Evolutionary conservation across 2,797 vertebrate genomes (phyloP).

Genomic region (Coregonus sp.): DNA sequence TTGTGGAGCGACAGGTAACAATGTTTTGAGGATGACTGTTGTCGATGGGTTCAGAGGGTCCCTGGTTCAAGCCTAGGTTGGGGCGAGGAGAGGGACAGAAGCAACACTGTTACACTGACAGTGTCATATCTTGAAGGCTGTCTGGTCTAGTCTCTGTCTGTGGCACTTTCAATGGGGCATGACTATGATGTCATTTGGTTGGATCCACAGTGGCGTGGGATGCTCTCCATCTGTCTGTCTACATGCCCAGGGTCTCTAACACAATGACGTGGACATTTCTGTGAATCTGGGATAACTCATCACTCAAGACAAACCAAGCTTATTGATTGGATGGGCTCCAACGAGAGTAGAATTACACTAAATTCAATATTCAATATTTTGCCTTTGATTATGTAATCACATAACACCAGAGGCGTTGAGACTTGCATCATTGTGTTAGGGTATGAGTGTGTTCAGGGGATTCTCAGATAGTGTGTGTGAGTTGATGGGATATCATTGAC

Average conservation of each 20-base stretch:
- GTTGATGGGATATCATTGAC: slow-evolving; percentile 35
- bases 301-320: slow-evolving; percentile 6
- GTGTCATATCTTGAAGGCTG: not conserved
- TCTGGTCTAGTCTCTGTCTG: not conserved
- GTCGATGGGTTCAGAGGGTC: no score
- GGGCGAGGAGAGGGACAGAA: no score
- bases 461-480: not conserved
- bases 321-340: slow-evolving; percentile 35
- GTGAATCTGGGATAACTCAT: not conserved
- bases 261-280: not conserved
- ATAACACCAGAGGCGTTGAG: not conserved
- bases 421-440: slow-evolving; percentile 3
- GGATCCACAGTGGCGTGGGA: not conserved
- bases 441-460: not conserved
- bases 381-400: slow-evolving; percentile 11
- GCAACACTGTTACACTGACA: no score
- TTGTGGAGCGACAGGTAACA: no score
- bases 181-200: not conserved
- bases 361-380: slow-evolving; percentile 26
- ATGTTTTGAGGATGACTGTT: no score
- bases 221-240: not conserved
- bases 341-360: slow-evolving; percentile 6
- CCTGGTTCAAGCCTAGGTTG: no score
- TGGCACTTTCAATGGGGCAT: not conserved
- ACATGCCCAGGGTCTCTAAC: not conserved